phyloP scores from a whole-genome alignment of 1,140 invertebrate species.

The Panagrolaimus sp. region DNA sequence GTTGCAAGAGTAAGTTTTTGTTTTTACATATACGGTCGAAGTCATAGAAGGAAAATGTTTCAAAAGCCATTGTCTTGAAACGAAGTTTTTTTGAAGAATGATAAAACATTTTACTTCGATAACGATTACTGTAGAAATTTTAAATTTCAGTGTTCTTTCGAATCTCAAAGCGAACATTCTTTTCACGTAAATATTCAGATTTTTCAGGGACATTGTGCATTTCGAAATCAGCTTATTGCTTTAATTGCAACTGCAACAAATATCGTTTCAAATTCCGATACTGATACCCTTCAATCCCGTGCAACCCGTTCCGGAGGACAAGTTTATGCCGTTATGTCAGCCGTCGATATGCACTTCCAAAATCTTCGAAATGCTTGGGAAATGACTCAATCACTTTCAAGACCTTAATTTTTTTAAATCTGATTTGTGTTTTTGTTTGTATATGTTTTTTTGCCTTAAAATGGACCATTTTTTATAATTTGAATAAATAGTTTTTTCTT shows the following conservation, averaged over 20 bases:
- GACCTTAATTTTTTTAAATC: no score
- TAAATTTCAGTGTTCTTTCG: no score
- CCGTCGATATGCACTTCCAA: background rate
- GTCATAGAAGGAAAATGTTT: no score
- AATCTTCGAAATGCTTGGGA: constrained; percentile 10
- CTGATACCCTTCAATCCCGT: background rate
- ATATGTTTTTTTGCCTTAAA: no score
- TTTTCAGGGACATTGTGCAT: background rate
- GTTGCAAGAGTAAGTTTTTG: constrained; percentile 11
- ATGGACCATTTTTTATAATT: no score
- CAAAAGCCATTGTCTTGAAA: no score
- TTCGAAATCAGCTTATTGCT: background rate
- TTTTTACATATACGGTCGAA: background rate
- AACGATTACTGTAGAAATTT: no score
- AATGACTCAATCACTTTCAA: background rate
- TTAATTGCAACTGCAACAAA: background rate
- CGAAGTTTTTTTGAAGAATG: no score
- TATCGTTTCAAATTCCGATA: background rate
- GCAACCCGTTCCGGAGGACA: background rate
- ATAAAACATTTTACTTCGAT: no score
- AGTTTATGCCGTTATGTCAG: background rate
- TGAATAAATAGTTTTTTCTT: no score
- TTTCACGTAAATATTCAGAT: background rate
- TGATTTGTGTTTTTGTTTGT: no score
- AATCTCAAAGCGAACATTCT: no score